Evolutionary conservation across 2,888 invertebrate genomes (phyloP).

Genomic region (Ctena decussata): DNA sequence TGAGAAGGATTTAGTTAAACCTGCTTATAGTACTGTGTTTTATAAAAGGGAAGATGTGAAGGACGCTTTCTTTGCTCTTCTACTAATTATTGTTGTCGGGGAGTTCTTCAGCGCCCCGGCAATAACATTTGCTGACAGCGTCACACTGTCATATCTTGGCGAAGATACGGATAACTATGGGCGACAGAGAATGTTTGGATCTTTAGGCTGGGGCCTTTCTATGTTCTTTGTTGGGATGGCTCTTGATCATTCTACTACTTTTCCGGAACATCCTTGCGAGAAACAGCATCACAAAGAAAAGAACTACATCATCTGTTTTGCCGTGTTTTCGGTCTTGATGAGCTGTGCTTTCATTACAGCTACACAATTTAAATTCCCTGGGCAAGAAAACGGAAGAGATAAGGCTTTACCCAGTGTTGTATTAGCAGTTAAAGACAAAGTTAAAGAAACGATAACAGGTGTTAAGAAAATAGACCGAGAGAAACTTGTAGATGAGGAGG

Average conservation of each 20-base stretch:
- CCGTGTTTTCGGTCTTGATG: constrained; percentile 98
- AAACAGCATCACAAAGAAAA: constrained; percentile 95
- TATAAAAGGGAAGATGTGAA: constrained; percentile 96
- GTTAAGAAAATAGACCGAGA: constrained; percentile 73
- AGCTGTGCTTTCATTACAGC: constrained; percentile 97
- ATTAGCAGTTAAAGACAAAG: constrained; percentile 80
- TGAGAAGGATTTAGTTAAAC: constrained; percentile 86
- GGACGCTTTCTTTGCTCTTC: constrained; percentile 97
- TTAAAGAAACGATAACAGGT: constrained; percentile 75
- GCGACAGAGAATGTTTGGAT: constrained; percentile 99
- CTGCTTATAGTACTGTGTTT: constrained; percentile 97
- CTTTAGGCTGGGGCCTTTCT: constrained; percentile 98
- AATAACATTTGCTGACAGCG: constrained; percentile 93
- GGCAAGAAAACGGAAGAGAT: constrained; percentile 72
- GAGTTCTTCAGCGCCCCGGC: constrained; percentile 99
- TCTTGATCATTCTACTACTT: constrained; percentile 98
- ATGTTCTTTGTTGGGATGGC: constrained; percentile 97
- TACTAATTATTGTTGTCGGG: constrained; percentile 97
- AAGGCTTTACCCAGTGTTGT: constrained; percentile 79
- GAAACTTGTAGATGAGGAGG: constrained; percentile 77
- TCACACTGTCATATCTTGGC: constrained; percentile 90
- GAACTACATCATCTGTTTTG: constrained; percentile 99
- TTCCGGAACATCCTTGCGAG: constrained; percentile 96
- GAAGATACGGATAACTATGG: constrained; percentile 93
- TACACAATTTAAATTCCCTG: constrained; percentile 92